phyloP scores from a whole-genome alignment of 2,113 vertebrate species.

The Alouatta palliata region DNA sequence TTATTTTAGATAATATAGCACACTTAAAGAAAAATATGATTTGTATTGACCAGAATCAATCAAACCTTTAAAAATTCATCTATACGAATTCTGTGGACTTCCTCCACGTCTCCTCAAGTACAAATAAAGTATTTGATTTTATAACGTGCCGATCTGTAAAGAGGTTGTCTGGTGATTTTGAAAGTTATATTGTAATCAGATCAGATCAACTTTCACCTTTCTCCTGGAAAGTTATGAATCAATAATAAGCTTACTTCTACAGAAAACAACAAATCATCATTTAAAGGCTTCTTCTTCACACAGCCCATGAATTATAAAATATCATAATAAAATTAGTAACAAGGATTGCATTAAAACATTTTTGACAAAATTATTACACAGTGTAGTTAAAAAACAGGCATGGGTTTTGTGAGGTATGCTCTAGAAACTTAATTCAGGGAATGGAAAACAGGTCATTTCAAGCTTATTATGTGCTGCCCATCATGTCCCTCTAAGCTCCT shows the following conservation, averaged over 20 bases:
- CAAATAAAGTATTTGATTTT: neutral
- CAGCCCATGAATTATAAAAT: neutral
- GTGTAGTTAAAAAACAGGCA: neutral
- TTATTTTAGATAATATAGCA: neutral
- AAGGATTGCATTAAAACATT: neutral
- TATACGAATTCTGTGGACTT: neutral
- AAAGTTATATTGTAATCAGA: neutral
- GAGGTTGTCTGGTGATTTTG: neutral
- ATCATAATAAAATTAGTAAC: neutral
- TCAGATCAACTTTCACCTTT: neutral
- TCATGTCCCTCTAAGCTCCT: neutral
- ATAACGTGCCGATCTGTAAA: neutral
- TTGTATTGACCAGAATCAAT: neutral
- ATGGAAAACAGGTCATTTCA: neutral
- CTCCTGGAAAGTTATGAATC: neutral
- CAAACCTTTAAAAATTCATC: neutral
- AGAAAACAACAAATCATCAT: neutral
- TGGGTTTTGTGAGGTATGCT: neutral
- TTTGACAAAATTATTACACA: neutral
- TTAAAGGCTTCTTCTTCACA: neutral
- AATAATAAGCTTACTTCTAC: neutral
- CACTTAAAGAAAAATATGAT: neutral
- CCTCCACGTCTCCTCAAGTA: neutral
- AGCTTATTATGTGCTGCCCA: fast-evolving
- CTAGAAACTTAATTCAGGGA: neutral